Percentiles rank a stretch among this genome's conserved stretches.
These are phyloP conservation scores for Myiozetetes cayanensis DNA, from an alignment of 2,113 vertebrate species.

Conservation along the genomic window DNA sequence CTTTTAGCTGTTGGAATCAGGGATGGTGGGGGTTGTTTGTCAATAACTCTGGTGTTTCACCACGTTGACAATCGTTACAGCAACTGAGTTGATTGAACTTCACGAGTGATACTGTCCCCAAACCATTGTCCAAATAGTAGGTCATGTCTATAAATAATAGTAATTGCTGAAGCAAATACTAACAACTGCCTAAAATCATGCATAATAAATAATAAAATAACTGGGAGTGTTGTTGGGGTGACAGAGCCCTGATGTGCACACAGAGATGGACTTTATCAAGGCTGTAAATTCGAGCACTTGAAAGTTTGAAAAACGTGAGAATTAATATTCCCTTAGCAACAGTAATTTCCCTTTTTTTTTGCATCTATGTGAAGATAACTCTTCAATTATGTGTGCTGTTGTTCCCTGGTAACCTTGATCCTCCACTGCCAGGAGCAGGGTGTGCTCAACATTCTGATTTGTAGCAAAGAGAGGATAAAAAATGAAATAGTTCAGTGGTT, in stretches of 20 bases:
- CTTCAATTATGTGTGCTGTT: not conserved
- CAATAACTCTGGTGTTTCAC: not conserved
- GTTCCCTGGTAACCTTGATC: not conserved
- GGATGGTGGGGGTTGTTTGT: not conserved
- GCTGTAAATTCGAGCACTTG: fast-evolving
- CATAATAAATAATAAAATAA: not conserved
- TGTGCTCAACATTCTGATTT: not conserved
- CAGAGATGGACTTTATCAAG: not conserved
- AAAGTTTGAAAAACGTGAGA: not conserved
- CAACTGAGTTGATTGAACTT: not conserved
- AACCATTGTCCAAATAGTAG: not conserved
- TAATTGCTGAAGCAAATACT: not conserved
- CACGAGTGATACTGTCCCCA: not conserved
- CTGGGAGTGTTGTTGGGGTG: fast-evolving
- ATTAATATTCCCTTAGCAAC: not conserved
- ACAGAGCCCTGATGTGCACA: fast-evolving
- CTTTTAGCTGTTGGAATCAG: not conserved
- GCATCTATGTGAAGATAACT: not conserved
- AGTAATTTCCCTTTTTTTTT: not conserved
- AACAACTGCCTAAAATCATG: not conserved
- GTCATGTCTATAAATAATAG: not conserved
- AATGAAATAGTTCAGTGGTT: not conserved
- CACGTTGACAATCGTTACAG: fast-evolving
- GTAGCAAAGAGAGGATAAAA: not conserved
- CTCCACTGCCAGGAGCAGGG: not conserved